Base-by-base conservation (phyloP, 2,797 vertebrate species). In the Mormyrus proboscirostris region DNA sequence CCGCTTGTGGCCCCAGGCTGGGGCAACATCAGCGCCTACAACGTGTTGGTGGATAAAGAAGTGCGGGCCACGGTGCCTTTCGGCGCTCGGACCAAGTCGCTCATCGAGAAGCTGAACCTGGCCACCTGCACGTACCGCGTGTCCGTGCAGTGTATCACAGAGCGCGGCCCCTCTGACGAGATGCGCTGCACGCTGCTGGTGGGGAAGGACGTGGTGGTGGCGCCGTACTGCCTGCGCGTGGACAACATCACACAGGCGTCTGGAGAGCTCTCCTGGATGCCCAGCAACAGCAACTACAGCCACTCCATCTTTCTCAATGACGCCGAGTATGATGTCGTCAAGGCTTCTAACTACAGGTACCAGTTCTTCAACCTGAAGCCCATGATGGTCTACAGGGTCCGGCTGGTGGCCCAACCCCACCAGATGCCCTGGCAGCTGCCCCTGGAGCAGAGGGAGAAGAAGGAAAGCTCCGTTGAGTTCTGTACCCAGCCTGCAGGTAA, bases 381-480 rank as follows among this genome's bases (percentile, higher is more conserved):
- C 90, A 97, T 97, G 93, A 96, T 95, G 91, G 96, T 96, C 93
- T 98, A 98, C 95, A 98, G 97, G 94, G 97, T 99, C 92, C 97
- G 96, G 91, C 96, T 97, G 86, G 95, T 97, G 93, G 98, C 98
- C n/a, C 96, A 96, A 92, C 97, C 98, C n/a, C 99, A 99, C 95
- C 98, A 99, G 96, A 96, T 98, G 96, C 99, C 99, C 94, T 99
- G 99, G 99, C 98, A 99, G 94, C 97, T 99, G 91, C 97, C 97
- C 0, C 92, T 98, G 92, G 98, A 98, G 91, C 98, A 99, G 84
- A 94, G 99, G 87, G 98, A 99, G 41, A 98, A 97, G 93, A 97
- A 96, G 92, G 98, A 99, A 93, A 97, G 97, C 94, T 97, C 95
- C 2, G 95, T 97, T 93, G 98, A 99, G 92, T 99, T 99, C 95